A percentile compares a stretch with the other conserved stretches of the same genome.
phyloP scores from a whole-genome alignment of 2,113 vertebrate species.

The Larimichthys crocea region DNA sequence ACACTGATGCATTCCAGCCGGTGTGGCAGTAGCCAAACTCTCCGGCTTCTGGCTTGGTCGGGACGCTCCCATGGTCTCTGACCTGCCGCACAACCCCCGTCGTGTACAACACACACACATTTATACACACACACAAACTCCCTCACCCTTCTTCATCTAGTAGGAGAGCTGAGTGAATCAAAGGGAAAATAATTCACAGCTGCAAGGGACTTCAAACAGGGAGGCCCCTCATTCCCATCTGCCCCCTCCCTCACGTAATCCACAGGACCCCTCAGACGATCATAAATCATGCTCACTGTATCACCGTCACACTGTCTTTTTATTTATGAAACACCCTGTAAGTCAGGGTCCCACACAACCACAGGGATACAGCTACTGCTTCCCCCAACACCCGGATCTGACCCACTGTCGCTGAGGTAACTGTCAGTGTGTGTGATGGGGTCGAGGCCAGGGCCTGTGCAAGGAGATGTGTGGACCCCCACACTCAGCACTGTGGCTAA shows the following conservation, averaged over 20 bases:
- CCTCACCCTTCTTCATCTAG: conserved; percentile 68
- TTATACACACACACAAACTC: conserved; percentile 61
- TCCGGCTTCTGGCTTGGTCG: conserved; percentile 49
- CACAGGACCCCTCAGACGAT: conserved; percentile 67
- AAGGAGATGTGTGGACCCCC: conserved; percentile 72
- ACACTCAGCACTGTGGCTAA: conserved; percentile 69
- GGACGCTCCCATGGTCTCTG: conserved; percentile 77
- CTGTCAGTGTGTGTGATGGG: conserved; percentile 44
- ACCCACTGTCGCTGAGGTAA: conserved; percentile 56
- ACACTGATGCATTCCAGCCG: conserved; percentile 73
- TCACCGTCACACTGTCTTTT: conserved; percentile 58
- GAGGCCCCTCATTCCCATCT: conserved; percentile 68
- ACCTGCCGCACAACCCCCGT: conserved; percentile 61
- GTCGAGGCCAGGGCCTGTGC: conserved; percentile 38
- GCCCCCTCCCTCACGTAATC: conserved; percentile 52
- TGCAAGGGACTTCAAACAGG: conserved; percentile 78
- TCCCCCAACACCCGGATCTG: conserved; percentile 52
- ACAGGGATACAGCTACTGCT: conserved; percentile 63
- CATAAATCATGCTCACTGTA: conserved; percentile 81
- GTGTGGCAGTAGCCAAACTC: conserved; percentile 61
- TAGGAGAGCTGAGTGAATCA: conserved; percentile 66
- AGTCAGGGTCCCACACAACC: conserved; percentile 65
- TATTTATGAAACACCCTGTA: conserved; percentile 79
- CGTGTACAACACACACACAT: conserved; percentile 44
- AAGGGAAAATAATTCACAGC: conserved; percentile 82